A percentile compares a stretch with the other conserved stretches of the same genome.
Conservation (phyloP, 2,888 invertebrate genomes). For the Erebia aethiops region DNA sequence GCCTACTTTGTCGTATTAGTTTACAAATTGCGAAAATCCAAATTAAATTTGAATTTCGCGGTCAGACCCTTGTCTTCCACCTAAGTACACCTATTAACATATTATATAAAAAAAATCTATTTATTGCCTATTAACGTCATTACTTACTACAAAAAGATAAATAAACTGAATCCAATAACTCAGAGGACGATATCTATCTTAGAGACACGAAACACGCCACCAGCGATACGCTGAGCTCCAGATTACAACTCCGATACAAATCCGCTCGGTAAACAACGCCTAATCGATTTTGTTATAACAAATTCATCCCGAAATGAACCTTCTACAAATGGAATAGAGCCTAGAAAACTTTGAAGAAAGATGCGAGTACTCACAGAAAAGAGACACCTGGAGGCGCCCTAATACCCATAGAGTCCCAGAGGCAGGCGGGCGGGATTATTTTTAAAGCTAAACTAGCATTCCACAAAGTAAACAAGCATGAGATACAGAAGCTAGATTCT, state of each 20-base stretch:
- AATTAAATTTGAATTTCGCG: no score
- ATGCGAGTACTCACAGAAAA: conserved; percentile 46
- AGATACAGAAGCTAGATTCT: conserved; percentile 8
- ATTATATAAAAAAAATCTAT: no score
- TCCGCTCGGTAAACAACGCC: conserved; percentile 61
- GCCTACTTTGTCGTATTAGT: no score
- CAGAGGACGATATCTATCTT: conserved; percentile 27
- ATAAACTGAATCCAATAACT: conserved; percentile 25
- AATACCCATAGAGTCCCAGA: conserved; percentile 51
- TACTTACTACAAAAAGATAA: background rate
- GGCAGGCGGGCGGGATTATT: conserved; percentile 59
- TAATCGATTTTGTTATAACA: conserved; percentile 57
- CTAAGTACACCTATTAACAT: no score
- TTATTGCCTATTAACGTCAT: no score
- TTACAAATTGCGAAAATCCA: no score
- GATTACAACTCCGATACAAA: conserved; percentile 67
- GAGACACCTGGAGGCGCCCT: conserved; percentile 62
- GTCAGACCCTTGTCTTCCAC: no score
- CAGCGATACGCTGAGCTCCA: conserved; percentile 46
- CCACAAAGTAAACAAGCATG: conserved; percentile 52
- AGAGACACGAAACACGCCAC: conserved; percentile 36
- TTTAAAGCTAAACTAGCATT: conserved; percentile 58
- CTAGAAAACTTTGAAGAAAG: conserved; percentile 40
- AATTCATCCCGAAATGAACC: conserved; percentile 43
- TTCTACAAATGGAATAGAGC: conserved; percentile 34